Percentiles rank a stretch among this genome's conserved stretches.
Evolutionary conservation across 2,888 invertebrate species (phyloP).

Genomic region (Aporophyla lueneburgensis): DNA sequence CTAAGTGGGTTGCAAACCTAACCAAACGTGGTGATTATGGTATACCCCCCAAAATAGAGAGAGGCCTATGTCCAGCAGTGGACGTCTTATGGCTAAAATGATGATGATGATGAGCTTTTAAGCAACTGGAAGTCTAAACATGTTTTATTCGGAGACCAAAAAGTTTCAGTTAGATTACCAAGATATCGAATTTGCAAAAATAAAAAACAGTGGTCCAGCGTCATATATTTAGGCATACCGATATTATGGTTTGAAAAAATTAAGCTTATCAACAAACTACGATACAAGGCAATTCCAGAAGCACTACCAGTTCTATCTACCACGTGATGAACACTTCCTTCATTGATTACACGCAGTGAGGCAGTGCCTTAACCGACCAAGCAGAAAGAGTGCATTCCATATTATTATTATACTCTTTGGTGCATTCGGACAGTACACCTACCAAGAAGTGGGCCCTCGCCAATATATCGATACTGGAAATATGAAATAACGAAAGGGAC

Average conservation of each 20-base stretch:
- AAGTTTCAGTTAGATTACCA: too few relatives aligned
- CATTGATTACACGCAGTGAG: not conserved
- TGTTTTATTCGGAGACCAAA: not conserved
- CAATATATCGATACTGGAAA: too few relatives aligned
- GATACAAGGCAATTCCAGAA: not conserved
- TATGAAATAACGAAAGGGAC: too few relatives aligned
- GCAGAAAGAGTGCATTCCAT: not conserved
- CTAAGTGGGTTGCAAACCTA: too few relatives aligned
- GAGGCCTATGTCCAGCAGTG: too few relatives aligned
- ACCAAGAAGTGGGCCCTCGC: not conserved
- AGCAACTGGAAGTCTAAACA: not conserved
- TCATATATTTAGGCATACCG: not conserved
- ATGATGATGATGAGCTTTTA: too few relatives aligned
- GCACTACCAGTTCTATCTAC: not conserved
- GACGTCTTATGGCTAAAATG: too few relatives aligned
- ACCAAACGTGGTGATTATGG: too few relatives aligned
- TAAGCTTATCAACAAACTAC: not conserved
- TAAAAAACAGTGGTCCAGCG: not conserved
- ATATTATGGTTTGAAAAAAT: not conserved
- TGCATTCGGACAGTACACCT: not conserved
- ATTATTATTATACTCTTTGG: too few relatives aligned
- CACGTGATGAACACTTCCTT: not conserved
- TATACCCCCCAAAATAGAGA: too few relatives aligned
- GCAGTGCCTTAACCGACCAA: not conserved
- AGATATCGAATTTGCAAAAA: not conserved